phyloP scores from a whole-genome alignment of 2,888 invertebrate genomes.

The Lasioglossum zephyrum region DNA sequence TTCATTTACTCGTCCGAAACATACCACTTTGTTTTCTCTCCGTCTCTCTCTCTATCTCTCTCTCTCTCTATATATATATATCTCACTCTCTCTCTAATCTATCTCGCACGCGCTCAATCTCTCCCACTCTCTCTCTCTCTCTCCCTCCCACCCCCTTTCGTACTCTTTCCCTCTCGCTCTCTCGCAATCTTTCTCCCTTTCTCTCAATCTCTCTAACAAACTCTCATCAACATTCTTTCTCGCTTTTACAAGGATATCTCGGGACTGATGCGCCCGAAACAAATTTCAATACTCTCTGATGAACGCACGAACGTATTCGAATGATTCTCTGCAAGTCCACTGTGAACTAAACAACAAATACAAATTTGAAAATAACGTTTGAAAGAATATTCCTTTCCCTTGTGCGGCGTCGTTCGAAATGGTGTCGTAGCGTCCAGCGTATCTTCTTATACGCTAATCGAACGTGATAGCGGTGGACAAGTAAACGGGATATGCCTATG shows the following conservation, averaged over 20 bases:
- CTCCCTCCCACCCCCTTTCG: conserved; percentile 1
- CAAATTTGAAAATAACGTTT: conserved; percentile 41
- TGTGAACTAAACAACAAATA: conserved; percentile 65
- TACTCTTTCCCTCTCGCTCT: conserved; percentile 19
- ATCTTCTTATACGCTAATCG: neutral
- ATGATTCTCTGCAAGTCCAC: conserved; percentile 48
- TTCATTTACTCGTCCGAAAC: conserved; percentile 43
- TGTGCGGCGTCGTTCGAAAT: conserved; percentile 46
- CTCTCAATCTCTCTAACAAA: conserved; percentile 42
- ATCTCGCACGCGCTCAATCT: conserved; percentile 21
- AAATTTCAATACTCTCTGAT: conserved; percentile 74
- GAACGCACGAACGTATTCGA: conserved; percentile 52
- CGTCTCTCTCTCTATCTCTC: conserved; percentile 9
- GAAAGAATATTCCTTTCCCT: conserved; percentile 38
- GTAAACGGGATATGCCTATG: neutral
- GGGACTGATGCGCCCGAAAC: conserved; percentile 63
- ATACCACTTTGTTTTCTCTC: conserved; percentile 49
- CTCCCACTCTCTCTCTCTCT: neutral
- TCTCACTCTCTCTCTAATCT: conserved; percentile 5
- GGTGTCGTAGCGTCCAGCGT: conserved; percentile 18
- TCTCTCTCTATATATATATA: no score
- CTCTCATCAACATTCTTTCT: conserved; percentile 48
- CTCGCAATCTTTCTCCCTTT: conserved; percentile 17
- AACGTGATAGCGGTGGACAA: neutral
- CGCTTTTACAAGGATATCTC: conserved; percentile 64